Percentiles rank a stretch among this genome's conserved stretches.
phyloP scores from a whole-genome alignment of 2,797 vertebrate species.

The Xenops minutus region DNA sequence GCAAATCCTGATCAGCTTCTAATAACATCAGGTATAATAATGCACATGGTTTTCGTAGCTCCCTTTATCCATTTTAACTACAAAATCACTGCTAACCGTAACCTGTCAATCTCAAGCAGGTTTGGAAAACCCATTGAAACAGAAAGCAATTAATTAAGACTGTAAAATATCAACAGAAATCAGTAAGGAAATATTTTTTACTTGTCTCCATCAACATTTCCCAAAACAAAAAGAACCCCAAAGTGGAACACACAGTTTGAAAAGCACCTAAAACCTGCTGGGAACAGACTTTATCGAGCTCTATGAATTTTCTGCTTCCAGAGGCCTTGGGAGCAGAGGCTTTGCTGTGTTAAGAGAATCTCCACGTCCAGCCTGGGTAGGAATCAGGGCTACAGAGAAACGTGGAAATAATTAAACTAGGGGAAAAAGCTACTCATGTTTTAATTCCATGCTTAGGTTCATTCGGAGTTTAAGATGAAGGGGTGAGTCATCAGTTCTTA shows the following conservation, averaged over 20 bases:
- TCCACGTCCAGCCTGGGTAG: background rate
- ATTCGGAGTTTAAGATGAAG: constrained; percentile 40
- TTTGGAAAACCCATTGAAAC: background rate
- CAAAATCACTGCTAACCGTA: background rate
- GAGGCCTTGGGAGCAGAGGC: background rate
- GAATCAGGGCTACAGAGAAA: background rate
- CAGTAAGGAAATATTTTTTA: background rate
- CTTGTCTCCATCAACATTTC: background rate
- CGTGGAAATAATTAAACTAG: constrained; percentile 39
- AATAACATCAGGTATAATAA: background rate
- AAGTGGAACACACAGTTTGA: background rate
- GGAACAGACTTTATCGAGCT: background rate
- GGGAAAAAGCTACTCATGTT: background rate
- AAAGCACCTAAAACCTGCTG: background rate
- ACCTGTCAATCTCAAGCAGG: background rate
- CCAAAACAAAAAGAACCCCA: background rate
- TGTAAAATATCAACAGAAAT: background rate
- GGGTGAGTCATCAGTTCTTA: constrained; percentile 18
- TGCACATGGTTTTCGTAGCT: background rate
- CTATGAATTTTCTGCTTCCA: background rate
- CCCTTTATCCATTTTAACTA: background rate
- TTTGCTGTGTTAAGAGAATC: background rate
- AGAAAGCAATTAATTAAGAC: background rate
- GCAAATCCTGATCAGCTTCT: background rate
- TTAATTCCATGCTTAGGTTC: constrained; percentile 52